Percentiles rank a stretch among this genome's conserved stretches.
These are phyloP conservation scores for Agrotis puta DNA, from an alignment of 2,888 invertebrate species.

Conservation along the genomic window DNA sequence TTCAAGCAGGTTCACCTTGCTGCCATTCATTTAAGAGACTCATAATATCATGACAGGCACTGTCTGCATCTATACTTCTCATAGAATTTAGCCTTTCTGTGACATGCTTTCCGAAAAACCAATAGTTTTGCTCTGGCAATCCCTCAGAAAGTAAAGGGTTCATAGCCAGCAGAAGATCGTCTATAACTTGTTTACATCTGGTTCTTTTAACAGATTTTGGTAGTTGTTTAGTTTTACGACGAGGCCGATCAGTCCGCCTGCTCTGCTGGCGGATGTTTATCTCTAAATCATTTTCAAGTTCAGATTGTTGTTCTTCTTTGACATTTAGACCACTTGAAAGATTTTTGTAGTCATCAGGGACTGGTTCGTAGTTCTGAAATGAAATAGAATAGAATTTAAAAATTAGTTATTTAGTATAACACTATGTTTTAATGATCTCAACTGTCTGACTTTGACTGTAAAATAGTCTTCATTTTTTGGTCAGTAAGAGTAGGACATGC, in stretches of 20 bases:
- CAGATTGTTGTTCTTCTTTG: slow-evolving; percentile 76
- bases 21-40: slow-evolving; percentile 69
- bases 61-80: slow-evolving; percentile 77
- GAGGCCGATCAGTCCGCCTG: slow-evolving; percentile 79
- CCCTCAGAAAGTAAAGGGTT: slow-evolving; percentile 72
- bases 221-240: slow-evolving; percentile 63
- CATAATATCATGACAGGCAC: slow-evolving; percentile 79
- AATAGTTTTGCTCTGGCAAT: slow-evolving; percentile 71
- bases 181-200: slow-evolving; percentile 78
- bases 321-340: slow-evolving; percentile 53
- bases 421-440: too few species aligned
- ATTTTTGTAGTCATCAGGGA: slow-evolving; percentile 51
- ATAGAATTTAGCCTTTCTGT: slow-evolving; percentile 80
- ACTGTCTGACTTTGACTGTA: too few species aligned
- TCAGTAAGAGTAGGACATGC: too few species aligned
- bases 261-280: slow-evolving; percentile 77
- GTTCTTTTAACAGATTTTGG: slow-evolving; percentile 61
- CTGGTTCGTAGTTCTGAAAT: slow-evolving; percentile 60
- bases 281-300: slow-evolving; percentile 66
- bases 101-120: slow-evolving; percentile 85
- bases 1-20: slow-evolving; percentile 28
- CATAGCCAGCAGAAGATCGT: slow-evolving; percentile 81
- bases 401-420: too few species aligned
- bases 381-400: slow-evolving; percentile 14
- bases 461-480: too few species aligned